phyloP scores from a whole-genome alignment of 2,113 vertebrate genomes.

The Carassius carassius region DNA sequence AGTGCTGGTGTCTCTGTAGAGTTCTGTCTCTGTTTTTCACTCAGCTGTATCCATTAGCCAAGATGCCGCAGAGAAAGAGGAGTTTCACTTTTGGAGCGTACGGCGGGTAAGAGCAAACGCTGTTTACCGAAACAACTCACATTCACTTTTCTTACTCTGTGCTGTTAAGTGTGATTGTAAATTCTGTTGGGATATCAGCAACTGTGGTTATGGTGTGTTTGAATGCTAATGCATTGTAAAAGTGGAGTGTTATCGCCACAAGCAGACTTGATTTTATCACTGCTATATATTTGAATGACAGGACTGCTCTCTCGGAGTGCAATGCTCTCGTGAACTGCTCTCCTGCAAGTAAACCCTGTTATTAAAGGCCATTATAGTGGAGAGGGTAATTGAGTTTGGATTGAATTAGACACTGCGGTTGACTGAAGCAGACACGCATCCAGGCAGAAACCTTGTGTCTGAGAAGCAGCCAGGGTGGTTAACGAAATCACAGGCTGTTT shows the following conservation, averaged over 20 bases:
- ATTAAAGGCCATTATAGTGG: conserved; percentile 38
- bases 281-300: conserved; percentile 33
- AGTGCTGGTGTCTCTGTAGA: conserved; percentile 42
- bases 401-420: conserved; percentile 43
- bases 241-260: not conserved
- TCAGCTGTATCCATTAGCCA: conserved; percentile 39
- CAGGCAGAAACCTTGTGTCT: conserved; percentile 17
- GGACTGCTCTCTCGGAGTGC: not conserved
- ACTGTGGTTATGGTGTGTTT: not conserved
- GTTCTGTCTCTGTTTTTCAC: conserved; percentile 35
- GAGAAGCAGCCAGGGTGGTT: conserved; percentile 22
- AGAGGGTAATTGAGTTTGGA: conserved; percentile 36
- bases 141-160: conserved; percentile 21
- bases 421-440: conserved; percentile 34
- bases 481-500: conserved; percentile 44
- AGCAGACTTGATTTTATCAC: conserved; percentile 27
- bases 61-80: conserved; percentile 64
- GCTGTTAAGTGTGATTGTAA: conserved; percentile 30
- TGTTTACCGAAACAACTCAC: conserved; percentile 37
- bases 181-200: not conserved
- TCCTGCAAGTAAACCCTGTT: conserved; percentile 14
- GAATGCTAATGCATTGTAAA: conserved; percentile 6
- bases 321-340: not conserved
- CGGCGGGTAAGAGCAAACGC: conserved; percentile 58
- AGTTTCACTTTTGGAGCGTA: conserved; percentile 67